Evolutionary conservation across 37 sponge, comb jelly and placozoan genomes (phyloP).

Genomic region (Haliclona indistincta): DNA sequence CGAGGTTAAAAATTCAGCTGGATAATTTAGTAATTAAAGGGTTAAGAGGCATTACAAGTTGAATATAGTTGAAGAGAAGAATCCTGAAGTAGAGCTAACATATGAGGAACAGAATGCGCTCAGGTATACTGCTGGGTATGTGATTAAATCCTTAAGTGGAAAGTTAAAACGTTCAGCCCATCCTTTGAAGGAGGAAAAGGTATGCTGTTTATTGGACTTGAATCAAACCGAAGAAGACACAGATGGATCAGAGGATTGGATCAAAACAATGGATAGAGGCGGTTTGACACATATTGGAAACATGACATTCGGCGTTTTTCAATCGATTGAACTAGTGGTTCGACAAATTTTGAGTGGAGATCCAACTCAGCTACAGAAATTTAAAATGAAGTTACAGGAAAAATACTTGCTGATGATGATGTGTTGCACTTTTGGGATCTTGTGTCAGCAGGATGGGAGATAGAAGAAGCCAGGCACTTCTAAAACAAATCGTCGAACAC

Average conservation of each 20-base stretch:
- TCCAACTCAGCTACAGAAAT: neutral
- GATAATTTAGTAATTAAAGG: too few species aligned
- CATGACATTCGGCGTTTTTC: conserved; percentile 4
- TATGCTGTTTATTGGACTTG: neutral
- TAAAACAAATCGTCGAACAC: conserved; percentile 1
- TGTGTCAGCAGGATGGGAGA: neutral
- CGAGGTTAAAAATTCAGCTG: too few species aligned
- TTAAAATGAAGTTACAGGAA: neutral
- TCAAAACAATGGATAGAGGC: neutral
- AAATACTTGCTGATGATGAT: neutral
- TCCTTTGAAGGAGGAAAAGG: neutral
- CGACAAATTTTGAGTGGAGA: neutral
- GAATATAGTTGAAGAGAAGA: neutral
- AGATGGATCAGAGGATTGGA: neutral
- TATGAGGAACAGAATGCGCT: conserved; percentile 7
- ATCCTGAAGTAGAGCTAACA: neutral
- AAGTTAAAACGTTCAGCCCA: neutral
- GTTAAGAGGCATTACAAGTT: neutral
- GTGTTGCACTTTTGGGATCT: neutral
- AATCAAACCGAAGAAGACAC: neutral
- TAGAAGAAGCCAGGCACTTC: conserved; percentile 1
- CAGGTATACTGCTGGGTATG: conserved; percentile 10
- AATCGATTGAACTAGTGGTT: neutral
- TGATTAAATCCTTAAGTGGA: neutral
- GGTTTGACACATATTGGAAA: conserved; percentile 6